A percentile compares a stretch with the other conserved stretches of the same genome.
Evolutionary conservation across 2,113 vertebrate genomes (phyloP).

Genomic region (Silurus meridionalis): DNA sequence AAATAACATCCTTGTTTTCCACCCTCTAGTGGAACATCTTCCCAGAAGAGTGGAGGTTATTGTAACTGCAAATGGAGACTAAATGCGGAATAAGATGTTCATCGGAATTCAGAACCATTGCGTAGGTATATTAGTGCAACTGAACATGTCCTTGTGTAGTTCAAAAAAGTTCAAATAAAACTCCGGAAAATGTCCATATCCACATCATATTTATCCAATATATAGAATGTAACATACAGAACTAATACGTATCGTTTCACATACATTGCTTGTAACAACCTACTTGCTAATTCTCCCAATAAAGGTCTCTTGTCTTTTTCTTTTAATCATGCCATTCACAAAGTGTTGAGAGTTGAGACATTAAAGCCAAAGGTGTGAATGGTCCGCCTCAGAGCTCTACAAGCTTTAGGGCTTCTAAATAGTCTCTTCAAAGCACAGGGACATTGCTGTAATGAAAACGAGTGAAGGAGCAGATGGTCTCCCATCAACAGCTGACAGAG

Average conservation of each 20-base stretch:
- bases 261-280: background rate
- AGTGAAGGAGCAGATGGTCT: constrained; percentile 23
- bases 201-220: background rate
- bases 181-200: no score
- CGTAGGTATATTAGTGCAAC: background rate
- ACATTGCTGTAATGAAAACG: constrained; percentile 2
- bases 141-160: background rate
- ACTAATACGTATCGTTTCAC: background rate
- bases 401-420: background rate
- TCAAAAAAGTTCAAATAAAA: background rate
- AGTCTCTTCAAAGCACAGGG: background rate
- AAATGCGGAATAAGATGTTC: background rate
- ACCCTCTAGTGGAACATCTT: no score
- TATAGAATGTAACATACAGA: background rate
- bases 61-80: no score
- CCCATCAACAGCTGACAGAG: constrained; percentile 30
- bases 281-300: background rate
- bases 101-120: background rate
- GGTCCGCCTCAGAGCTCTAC: constrained; percentile 3
- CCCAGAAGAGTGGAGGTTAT: no score
- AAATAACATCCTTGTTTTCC: no score
- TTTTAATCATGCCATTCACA: background rate
- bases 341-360: constrained; percentile 4
- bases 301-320: background rate
- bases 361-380: constrained; percentile 12